These are phyloP conservation scores for Pristionchus entomophagus DNA, from an alignment of 2,888 invertebrate genomes.

Conservation along the genomic window DNA sequence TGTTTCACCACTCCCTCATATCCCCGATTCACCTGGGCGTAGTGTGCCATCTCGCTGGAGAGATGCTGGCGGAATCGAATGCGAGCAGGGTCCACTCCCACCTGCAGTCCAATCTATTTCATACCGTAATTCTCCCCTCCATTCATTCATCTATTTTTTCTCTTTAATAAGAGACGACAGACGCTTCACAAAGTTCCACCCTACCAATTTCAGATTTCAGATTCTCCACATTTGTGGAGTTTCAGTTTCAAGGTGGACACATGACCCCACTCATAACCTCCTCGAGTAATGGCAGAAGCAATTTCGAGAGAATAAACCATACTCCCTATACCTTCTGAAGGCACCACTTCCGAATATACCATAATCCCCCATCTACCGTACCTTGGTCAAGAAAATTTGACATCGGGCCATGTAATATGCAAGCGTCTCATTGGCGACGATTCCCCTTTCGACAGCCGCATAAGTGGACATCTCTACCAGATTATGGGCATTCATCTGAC, in stretches of 20 bases:
- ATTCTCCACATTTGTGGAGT: too few species aligned
- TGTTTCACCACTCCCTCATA: too few species aligned
- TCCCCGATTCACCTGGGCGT: constrained; percentile 81
- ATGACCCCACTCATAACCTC: too few species aligned
- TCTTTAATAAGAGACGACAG: neutral
- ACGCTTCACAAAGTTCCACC: neutral
- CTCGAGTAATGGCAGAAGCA: too few species aligned
- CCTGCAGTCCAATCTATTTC: constrained; percentile 48
- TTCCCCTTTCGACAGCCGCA: constrained; percentile 86
- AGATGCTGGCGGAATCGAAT: constrained; percentile 97
- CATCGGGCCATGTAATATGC: constrained; percentile 98
- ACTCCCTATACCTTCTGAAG: too few species aligned
- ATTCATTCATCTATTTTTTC: neutral
- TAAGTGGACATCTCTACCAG: constrained; percentile 86
- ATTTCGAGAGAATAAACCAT: too few species aligned
- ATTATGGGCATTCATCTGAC: constrained; percentile 97
- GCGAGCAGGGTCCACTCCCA: constrained; percentile 89
- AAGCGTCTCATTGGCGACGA: constrained; percentile 96
- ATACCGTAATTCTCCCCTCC: neutral
- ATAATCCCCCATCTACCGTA: neutral
- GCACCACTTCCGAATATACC: too few species aligned
- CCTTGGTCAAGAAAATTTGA: constrained; percentile 87
- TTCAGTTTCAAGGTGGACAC: too few species aligned
- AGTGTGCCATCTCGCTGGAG: constrained; percentile 99
- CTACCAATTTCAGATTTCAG: too few species aligned